Evolutionary conservation across 2,113 vertebrate genomes (phyloP), one percentile per base, ranked within the genome.

Genomic region (Merops nubicus): DNA sequence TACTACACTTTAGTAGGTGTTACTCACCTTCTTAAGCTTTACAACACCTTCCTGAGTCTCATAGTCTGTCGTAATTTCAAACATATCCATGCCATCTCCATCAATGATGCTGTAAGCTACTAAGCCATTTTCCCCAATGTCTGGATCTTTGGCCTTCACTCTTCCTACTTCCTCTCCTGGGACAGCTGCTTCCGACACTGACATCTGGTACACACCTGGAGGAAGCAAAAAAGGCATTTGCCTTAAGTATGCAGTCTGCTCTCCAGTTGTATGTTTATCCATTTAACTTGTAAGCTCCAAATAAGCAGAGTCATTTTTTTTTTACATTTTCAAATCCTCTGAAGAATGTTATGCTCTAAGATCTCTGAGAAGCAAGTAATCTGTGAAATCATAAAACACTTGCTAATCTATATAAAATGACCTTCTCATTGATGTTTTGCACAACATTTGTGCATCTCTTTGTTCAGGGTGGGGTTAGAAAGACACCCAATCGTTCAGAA

Each of bases 31-130:
- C 97, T 98, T 99, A 65, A 99, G 98, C 89, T 99, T 99, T 78
- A 99, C 98, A 64, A 99, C 98, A 1, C 99, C 99, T 96, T 99
- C 99, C 88, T 99, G 99, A 80, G 99, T 99, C 97, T 99, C 98
- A 0, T 99, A 99, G 96, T 99, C 99, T 0, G 99, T 99, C 67
- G 97, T 98, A 91, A 99, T 98, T 88, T 99, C 99, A 84, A 99
- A 99, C 95, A 98, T 65, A 70, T 98, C 97, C 72, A 99, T 95
- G 6, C 99, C 99, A 2, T 99, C 99, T 42, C 99, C 99, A 18
- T 99, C 99, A 8, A 99, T 97, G 59, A 99, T 97, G 62, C 98
- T 99, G 96, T 99, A 99, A 40, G 98, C 98, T 75, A 99, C 99
- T 96, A 99, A 96, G 25, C 99, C 99, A 21, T 99, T 99, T 96